Base-by-base conservation (phyloP, 2,797 vertebrate genomes). In the Microctenopoma lineatum region DNA sequence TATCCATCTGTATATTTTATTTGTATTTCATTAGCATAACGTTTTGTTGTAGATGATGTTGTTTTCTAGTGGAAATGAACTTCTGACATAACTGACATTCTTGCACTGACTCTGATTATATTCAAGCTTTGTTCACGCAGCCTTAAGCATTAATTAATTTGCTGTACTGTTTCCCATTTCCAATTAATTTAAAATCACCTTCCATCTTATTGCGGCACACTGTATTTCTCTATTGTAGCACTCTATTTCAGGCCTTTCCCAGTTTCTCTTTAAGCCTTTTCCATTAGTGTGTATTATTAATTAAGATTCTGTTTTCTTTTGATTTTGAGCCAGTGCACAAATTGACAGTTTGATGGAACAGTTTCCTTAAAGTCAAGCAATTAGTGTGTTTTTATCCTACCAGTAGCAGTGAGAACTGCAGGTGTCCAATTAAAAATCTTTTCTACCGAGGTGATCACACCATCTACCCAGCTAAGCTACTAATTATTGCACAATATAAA, bases 311-410 rank as follows among this genome's bases (percentile, higher is more conserved):
- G 18, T 26, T 59, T 47, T 36, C 14, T 54, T 67, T 55, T 83
- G 16, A 64, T 52, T 56, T 65, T 41, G 16, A 66, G 25, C 59
- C 42, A 72, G 5, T 10, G 73, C 39, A 66, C 38, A 58, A 53
- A 59, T 46, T 69, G 4, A 45, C 38, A 62, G 61, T 77, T 52
- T 58, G 29, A 70, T 53, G 45, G 38, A 32, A 34, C 18, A 48
- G 16, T 57, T 60, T 67, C 73, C 46, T 64, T 25, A 27, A 59
- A 65, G 71, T 75, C 58, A 71, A 69, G 59, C 70, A 78, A 85
- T 85, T 82, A 70, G 46, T 25, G 56, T 27, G 27, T 79, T 77
- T 73, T 85, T 46, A 47, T 70, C 41, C 64, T 12, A 18, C 65
- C 27, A 16, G 62, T 52, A 38, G 61, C 70, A 36, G 68, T 15